These are phyloP conservation scores for Aplysia californica DNA, from an alignment of 1,140 invertebrate genomes.

Conservation along the genomic window DNA sequence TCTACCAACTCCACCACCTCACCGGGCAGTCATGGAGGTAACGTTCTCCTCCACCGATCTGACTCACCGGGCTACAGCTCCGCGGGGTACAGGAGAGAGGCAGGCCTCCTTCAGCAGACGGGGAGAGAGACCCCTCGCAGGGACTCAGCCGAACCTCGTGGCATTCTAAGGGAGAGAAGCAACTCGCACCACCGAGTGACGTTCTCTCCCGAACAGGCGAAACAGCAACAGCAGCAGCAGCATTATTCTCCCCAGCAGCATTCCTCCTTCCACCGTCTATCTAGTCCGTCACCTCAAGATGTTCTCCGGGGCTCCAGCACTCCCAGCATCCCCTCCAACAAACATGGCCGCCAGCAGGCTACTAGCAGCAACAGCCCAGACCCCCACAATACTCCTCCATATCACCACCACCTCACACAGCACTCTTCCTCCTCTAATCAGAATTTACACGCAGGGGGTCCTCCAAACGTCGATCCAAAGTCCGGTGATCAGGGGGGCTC, in stretches of 20 bases:
- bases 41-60: too few relatives aligned
- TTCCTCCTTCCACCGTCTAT: too few relatives aligned
- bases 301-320: neutral
- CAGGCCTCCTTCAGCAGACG: too few relatives aligned
- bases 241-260: too few relatives aligned
- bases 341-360: slow-evolving; percentile 18
- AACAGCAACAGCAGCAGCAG: neutral
- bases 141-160: too few relatives aligned
- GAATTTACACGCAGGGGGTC: slow-evolving; percentile 56
- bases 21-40: neutral
- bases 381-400: too few relatives aligned
- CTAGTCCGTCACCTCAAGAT: slow-evolving; percentile 11
- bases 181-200: neutral
- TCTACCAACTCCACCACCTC: slow-evolving; percentile 15
- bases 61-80: too few relatives aligned
- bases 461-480: slow-evolving; percentile 32
- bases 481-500: slow-evolving; percentile 43
- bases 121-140: too few relatives aligned
- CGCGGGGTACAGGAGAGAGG: too few relatives aligned
- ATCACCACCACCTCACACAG: too few relatives aligned
- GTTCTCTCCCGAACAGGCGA: neutral
- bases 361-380: neutral
- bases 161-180: neutral
- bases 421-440: too few relatives aligned
- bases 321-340: neutral